A percentile compares a stretch with the other conserved stretches of the same genome.
Evolutionary conservation across 2,113 vertebrate genomes (phyloP).

Genomic region (Anhinga anhinga): DNA sequence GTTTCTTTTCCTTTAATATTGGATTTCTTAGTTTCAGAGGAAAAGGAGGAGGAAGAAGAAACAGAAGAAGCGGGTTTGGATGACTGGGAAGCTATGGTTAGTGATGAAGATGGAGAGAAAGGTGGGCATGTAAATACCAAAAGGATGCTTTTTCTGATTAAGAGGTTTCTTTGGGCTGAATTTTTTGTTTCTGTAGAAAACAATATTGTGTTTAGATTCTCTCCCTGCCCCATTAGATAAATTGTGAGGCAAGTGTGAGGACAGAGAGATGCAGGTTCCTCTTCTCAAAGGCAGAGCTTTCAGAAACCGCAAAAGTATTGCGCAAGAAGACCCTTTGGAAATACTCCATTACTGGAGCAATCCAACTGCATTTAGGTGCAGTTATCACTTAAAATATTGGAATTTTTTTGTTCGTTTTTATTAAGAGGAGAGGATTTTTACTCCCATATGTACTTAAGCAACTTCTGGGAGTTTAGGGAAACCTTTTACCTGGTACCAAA

Average conservation of each 20-base stretch:
- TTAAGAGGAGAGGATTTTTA: too few species aligned
- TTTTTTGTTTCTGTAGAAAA: neutral
- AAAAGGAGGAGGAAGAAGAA: constrained; percentile 78
- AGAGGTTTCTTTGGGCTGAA: neutral
- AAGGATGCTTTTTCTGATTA: neutral
- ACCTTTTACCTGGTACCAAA: neutral
- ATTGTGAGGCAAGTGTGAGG: neutral
- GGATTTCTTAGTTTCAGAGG: constrained; percentile 66
- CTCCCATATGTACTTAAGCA: neutral
- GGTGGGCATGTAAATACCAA: constrained; percentile 56
- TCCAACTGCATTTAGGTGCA: neutral
- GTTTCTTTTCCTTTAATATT: neutral
- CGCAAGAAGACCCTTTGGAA: neutral
- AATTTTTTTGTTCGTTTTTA: neutral
- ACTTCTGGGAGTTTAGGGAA: neutral
- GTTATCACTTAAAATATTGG: neutral
- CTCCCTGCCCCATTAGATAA: neutral
- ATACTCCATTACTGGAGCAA: neutral
- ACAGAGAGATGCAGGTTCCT: neutral
- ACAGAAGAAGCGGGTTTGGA: constrained; percentile 82
- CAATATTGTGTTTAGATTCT: neutral
- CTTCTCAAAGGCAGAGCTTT: neutral
- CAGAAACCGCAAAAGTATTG: neutral
- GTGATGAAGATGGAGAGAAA: constrained; percentile 87
- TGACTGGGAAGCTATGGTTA: constrained; percentile 97